These are phyloP conservation scores for Ectemnius cavifrons DNA, from an alignment of 2,888 invertebrate species.

Conservation along the genomic window DNA sequence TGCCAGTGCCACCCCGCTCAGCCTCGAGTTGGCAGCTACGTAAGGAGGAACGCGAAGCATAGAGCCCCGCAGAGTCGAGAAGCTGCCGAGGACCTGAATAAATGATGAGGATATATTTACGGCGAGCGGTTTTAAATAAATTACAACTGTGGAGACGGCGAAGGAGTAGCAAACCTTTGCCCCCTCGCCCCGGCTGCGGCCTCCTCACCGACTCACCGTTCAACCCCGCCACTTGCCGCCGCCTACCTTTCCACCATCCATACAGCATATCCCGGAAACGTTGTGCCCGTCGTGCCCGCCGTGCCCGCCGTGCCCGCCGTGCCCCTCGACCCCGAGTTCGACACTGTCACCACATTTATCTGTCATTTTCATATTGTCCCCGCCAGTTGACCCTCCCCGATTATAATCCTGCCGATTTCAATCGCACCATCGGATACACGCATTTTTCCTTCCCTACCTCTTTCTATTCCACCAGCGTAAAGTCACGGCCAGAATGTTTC, in stretches of 20 bases:
- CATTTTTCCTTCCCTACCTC: no score
- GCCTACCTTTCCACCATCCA: constrained; percentile 7
- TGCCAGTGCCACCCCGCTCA: constrained; percentile 9
- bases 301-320: no score
- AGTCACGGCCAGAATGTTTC: no score
- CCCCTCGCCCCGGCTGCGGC: constrained; percentile 35
- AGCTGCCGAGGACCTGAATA: constrained; percentile 73
- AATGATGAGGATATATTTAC: constrained; percentile 77
- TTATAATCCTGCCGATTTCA: no score
- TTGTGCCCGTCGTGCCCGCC: no score
- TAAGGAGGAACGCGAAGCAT: constrained; percentile 67
- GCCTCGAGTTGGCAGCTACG: constrained; percentile 46
- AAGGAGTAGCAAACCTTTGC: constrained; percentile 64
- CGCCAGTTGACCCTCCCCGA: no score
- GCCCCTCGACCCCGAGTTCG: constrained; percentile 6
- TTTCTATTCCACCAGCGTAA: no score
- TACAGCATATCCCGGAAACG: constrained; percentile 38
- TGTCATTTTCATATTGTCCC: no score
- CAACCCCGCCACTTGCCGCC: constrained; percentile 10
- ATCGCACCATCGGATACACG: no score
- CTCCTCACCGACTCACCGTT: constrained; percentile 22
- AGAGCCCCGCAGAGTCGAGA: constrained; percentile 55
- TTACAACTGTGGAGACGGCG: constrained; percentile 76
- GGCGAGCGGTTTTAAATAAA: constrained; percentile 78
- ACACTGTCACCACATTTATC: no score